phyloP scores from a whole-genome alignment of 35 echinoderm and acorn worm genomes.

The Strongylocentrotus purpuratus region DNA sequence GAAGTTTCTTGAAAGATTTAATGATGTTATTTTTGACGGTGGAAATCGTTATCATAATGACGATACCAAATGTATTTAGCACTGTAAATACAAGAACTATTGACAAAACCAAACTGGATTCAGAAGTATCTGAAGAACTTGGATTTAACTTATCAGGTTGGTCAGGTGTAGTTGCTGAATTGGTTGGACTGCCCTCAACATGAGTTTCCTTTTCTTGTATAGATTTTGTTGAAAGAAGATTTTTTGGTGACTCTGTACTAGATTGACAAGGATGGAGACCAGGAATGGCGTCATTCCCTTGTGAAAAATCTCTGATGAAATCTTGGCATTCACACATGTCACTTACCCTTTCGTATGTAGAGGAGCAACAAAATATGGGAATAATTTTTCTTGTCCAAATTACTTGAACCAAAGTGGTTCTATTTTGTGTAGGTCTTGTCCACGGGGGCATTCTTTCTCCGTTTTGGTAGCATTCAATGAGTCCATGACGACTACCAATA shows the following conservation, averaged over 20 bases:
- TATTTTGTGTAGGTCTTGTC: background rate
- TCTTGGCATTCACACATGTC: background rate
- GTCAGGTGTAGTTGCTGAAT: background rate
- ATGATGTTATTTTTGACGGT: background rate
- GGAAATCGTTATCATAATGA: background rate
- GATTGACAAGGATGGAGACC: background rate
- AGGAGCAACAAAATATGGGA: background rate
- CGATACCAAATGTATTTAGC: background rate
- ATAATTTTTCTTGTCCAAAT: background rate
- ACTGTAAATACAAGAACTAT: background rate
- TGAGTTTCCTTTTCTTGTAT: background rate
- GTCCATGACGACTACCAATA: background rate
- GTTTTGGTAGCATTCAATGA: conserved; percentile 1
- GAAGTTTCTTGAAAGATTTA: background rate
- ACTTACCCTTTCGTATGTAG: background rate
- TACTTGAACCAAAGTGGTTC: background rate
- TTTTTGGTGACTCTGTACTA: background rate
- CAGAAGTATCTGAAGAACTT: background rate
- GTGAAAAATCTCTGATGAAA: background rate
- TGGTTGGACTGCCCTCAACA: background rate
- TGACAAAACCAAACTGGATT: background rate
- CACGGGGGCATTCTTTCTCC: background rate
- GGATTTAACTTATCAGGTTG: background rate
- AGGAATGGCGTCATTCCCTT: background rate
- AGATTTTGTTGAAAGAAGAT: background rate